Percentiles rank a stretch among this genome's conserved stretches.
These are phyloP conservation scores for Chionomys nivalis DNA, from an alignment of 2,113 vertebrate genomes.

Conservation along the genomic window DNA sequence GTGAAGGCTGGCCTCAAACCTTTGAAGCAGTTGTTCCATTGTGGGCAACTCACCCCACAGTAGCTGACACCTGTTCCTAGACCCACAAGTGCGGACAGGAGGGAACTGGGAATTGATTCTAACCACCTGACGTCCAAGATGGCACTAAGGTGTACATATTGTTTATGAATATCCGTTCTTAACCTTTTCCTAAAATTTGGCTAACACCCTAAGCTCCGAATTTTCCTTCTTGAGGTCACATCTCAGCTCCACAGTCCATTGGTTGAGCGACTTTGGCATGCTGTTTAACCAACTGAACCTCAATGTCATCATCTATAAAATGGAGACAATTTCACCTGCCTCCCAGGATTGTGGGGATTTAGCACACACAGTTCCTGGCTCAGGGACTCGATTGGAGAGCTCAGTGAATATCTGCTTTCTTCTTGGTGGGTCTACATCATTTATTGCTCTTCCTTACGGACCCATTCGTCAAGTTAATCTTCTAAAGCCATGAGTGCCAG, in stretches of 20 bases:
- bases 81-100: background rate
- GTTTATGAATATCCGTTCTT: background rate
- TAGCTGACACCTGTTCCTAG: background rate
- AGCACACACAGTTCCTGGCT: background rate
- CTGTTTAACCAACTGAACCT: background rate
- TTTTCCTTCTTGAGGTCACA: background rate
- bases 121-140: background rate
- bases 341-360: constrained; percentile 4
- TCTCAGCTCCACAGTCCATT: background rate
- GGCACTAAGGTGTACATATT: background rate
- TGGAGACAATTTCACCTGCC: constrained; percentile 48
- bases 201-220: constrained; percentile 1
- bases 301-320: constrained; percentile 28
- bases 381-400: background rate
- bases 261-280: background rate
- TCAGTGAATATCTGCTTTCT: background rate
- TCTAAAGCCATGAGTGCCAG: background rate
- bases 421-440: background rate
- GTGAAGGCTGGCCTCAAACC: background rate
- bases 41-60: background rate
- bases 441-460: constrained; percentile 7
- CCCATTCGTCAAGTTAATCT: background rate
- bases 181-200: background rate
- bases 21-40: background rate
- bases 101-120: background rate